phyloP scores from a whole-genome alignment of 2,797 vertebrate species.

The Alca torda region DNA sequence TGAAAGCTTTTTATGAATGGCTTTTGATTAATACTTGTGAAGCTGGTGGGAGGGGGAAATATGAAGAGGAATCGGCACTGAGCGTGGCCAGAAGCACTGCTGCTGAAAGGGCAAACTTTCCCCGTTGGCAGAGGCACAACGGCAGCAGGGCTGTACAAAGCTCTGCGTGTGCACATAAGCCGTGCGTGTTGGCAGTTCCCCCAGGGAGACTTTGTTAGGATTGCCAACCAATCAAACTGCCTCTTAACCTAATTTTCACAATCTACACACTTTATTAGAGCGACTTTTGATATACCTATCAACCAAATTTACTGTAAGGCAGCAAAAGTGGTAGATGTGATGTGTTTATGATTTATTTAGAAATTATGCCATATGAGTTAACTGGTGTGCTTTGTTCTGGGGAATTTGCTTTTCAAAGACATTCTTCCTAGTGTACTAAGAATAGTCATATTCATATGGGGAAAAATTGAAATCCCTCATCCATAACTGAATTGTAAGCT shows the following conservation, averaged over 20 bases:
- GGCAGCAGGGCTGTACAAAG: not conserved
- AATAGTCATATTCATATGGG: not conserved
- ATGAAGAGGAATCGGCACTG: not conserved
- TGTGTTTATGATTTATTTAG: not conserved
- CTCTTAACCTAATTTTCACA: not conserved
- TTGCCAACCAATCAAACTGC: not conserved
- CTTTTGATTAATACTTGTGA: not conserved
- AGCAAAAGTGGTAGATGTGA: not conserved
- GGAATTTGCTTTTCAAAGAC: not conserved
- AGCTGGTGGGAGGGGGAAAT: not conserved
- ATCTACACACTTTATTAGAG: not conserved
- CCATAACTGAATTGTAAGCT: not conserved
- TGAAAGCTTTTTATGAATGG: not conserved
- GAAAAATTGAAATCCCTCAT: not conserved
- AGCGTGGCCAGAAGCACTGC: not conserved
- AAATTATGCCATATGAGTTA: not conserved
- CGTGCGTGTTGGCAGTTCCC: fast-evolving
- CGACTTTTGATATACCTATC: not conserved
- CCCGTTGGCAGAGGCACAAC: not conserved
- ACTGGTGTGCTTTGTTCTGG: not conserved
- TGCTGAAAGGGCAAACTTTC: not conserved
- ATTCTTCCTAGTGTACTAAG: not conserved
- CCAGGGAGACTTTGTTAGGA: not conserved
- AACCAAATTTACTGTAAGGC: not conserved
- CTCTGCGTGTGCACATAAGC: not conserved